A percentile compares a stretch with the other conserved stretches of the same genome.
Conservation (phyloP, 2,888 invertebrate genomes). For the Drosophila imparisetae region DNA sequence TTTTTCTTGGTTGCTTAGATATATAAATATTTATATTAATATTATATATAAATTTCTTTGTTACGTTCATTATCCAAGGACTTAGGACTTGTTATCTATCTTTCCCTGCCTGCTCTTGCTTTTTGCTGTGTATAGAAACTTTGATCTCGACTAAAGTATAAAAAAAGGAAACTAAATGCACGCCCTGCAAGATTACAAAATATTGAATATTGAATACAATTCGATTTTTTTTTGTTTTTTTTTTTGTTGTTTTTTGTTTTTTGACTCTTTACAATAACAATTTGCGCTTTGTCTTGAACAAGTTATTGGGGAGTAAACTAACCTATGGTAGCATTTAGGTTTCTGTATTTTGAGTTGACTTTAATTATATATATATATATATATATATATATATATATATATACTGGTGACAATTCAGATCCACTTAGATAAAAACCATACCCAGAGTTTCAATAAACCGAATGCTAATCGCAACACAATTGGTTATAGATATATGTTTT, state of each 20-base stretch:
- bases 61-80: slow-evolving; percentile 46
- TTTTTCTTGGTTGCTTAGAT: slow-evolving; percentile 52
- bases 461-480: slow-evolving; percentile 29
- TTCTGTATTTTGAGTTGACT: slow-evolving; percentile 24
- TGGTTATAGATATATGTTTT: slow-evolving; percentile 17
- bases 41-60: slow-evolving; percentile 59
- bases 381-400: slow-evolving; percentile 16
- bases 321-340: slow-evolving; percentile 29
- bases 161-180: slow-evolving; percentile 63
- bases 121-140: slow-evolving; percentile 55
- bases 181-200: slow-evolving; percentile 45
- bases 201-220: slow-evolving; percentile 48
- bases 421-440: slow-evolving; percentile 24
- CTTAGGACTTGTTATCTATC: slow-evolving; percentile 41
- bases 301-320: slow-evolving; percentile 41
- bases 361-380: slow-evolving; percentile 24
- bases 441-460: slow-evolving; percentile 8
- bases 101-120: slow-evolving; percentile 21
- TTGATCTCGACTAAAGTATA: slow-evolving; percentile 39
- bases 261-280: slow-evolving; percentile 57
- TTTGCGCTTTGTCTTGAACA: slow-evolving; percentile 72
- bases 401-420: slow-evolving; percentile 23
- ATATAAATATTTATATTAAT: slow-evolving; percentile 55
- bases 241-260: not conserved
- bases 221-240: not conserved